Evolutionary conservation across 2,797 vertebrate genomes (phyloP).

Genomic region (Okamejei kenojei): DNA sequence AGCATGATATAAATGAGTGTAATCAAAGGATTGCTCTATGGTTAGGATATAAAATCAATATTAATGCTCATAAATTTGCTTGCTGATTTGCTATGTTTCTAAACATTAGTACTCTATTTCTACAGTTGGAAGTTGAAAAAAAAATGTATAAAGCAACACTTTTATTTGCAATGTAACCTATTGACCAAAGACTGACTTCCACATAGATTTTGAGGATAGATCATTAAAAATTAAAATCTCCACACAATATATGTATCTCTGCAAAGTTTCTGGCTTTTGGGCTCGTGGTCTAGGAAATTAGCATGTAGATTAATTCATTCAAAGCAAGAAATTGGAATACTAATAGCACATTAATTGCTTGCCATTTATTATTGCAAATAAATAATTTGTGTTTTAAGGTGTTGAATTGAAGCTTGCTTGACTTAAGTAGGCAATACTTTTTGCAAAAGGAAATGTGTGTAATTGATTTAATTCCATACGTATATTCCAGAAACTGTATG

Average conservation of each 20-base stretch:
- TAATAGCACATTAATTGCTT: neutral
- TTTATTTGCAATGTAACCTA: slow-evolving; percentile 1
- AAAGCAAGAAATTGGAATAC: neutral
- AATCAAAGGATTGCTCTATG: neutral
- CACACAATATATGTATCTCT: neutral
- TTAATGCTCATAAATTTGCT: neutral
- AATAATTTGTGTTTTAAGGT: neutral
- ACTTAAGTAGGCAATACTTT: neutral
- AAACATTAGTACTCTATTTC: neutral
- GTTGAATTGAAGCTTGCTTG: neutral
- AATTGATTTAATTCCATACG: too few species aligned
- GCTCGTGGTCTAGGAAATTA: neutral
- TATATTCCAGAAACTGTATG: neutral
- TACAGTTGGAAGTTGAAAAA: neutral
- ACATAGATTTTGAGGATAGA: neutral
- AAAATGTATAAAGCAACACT: neutral
- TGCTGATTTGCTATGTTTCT: neutral
- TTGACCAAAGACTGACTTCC: neutral
- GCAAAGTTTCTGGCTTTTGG: neutral
- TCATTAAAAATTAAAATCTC: neutral
- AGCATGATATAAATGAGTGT: neutral
- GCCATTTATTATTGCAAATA: neutral
- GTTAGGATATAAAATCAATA: neutral
- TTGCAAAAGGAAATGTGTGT: too few species aligned
- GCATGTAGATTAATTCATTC: neutral